A percentile compares a stretch with the other conserved stretches of the same genome.
These are phyloP conservation scores for Zosterops lateralis DNA, from an alignment of 2,113 vertebrate genomes.

Conservation along the genomic window DNA sequence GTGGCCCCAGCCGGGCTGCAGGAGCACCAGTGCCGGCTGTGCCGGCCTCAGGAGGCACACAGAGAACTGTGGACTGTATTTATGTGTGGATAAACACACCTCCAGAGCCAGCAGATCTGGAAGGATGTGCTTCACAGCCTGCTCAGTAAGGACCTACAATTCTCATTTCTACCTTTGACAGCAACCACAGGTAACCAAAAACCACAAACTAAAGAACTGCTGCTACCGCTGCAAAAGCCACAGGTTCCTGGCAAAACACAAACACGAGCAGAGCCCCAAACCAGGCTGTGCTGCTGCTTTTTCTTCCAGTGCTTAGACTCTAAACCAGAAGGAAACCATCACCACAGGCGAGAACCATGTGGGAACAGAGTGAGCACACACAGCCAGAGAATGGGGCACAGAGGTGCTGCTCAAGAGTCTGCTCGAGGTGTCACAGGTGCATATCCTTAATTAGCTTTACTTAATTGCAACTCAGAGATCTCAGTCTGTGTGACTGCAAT, in stretches of 20 bases:
- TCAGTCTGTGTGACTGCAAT: neutral
- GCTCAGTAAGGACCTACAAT: neutral
- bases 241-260: neutral
- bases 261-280: neutral
- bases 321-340: neutral
- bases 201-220: neutral
- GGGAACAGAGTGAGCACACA: neutral
- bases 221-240: neutral
- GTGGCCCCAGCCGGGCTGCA: accelerated
- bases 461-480: neutral
- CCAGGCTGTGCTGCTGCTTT: neutral
- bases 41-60: neutral
- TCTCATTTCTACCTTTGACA: neutral
- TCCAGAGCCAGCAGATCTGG: neutral
- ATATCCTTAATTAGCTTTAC: neutral
- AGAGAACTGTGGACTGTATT: neutral
- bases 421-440: accelerated
- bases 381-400: accelerated
- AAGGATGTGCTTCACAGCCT: neutral
- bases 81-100: neutral
- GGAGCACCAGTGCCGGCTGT: neutral
- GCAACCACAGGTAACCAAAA: neutral
- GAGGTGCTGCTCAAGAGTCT: neutral
- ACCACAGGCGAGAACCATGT: accelerated
- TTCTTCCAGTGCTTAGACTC: neutral